Base-by-base conservation (phyloP, 2,797 vertebrate species). In the Clarias laeviceps region DNA sequence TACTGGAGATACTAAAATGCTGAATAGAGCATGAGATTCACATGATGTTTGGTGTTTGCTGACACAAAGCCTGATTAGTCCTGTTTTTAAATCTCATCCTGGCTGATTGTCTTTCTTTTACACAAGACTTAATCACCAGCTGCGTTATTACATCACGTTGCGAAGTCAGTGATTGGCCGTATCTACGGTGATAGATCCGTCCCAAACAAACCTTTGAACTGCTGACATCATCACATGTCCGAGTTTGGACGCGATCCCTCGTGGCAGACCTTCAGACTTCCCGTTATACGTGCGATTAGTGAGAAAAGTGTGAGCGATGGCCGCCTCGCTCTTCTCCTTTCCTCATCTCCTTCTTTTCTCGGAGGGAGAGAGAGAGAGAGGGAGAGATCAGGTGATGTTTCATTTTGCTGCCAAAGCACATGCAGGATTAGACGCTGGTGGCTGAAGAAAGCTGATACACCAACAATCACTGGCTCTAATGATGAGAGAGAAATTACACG, bases 81-180 rank as follows among this genome's bases (percentile, higher is more conserved):
- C 56, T 82, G 68, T 77, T 82, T 74, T 59, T 29, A 77, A 57
- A 70, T 34, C 50, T 17, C 9, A 40, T 37, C 80, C 78, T 82
- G 61, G 34, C 29, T 81, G 45, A n/a, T 87, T 78, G 64, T 82
- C 73, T 77, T 91, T 89, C 86, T 91, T 92, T 92, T 80, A 32
- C 14, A 32, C 62, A 32, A 80, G 86, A 91, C 94, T 92, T 92
- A 92, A 91, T 93, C 93, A 93, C 93, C 91, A 87, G 86, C 93
- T 87, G 85, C 80, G 89, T 90, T 82, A 84, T 94, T 93, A 94
- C 94, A 94, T 93, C 93, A 94, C 91, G 89, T 82, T 72, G 84
- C 79, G 61, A 61, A 66, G 61, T 56, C 84, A 88, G 91, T 90
- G 93, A 94, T 93, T 94, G 93, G 93, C 80, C 70, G 27, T 86